Percentiles rank a stretch among this genome's conserved stretches.
These are phyloP conservation scores for Larimichthys polyactis DNA, from an alignment of 2,113 vertebrate genomes.

Conservation along the genomic window DNA sequence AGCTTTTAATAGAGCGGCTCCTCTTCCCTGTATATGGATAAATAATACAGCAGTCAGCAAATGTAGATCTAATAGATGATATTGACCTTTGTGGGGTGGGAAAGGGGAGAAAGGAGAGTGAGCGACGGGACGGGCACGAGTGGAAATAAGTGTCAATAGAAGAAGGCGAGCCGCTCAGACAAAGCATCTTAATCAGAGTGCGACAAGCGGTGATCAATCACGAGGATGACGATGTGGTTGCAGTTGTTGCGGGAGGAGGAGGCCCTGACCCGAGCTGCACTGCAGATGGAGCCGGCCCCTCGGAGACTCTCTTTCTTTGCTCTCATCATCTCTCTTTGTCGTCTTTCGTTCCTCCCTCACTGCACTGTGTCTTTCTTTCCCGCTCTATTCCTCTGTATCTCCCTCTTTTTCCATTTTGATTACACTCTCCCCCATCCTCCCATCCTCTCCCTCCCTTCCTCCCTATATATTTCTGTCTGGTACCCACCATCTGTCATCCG, in stretches of 20 bases:
- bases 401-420: conserved; percentile 69
- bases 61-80: conserved; percentile 76
- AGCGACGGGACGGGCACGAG: neutral
- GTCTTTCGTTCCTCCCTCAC: conserved; percentile 19
- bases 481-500: conserved; percentile 77
- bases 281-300: conserved; percentile 59
- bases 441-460: conserved; percentile 24
- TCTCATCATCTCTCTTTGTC: conserved; percentile 36
- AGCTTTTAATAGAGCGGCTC: conserved; percentile 76
- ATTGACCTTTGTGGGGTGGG: conserved; percentile 72
- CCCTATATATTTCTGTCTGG: conserved; percentile 68
- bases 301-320: conserved; percentile 48
- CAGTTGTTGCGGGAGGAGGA: conserved; percentile 29
- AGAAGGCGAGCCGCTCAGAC: conserved; percentile 36
- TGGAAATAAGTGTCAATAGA: conserved; percentile 60
- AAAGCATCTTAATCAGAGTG: conserved; percentile 73
- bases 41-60: conserved; percentile 80
- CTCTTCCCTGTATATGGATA: conserved; percentile 60
- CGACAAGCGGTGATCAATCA: conserved; percentile 72
- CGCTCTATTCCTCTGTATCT: conserved; percentile 25
- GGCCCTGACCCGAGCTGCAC: conserved; percentile 73
- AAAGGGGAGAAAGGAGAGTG: neutral
- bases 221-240: conserved; percentile 46
- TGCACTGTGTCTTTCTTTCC: conserved; percentile 22
- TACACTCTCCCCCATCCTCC: conserved; percentile 42